Conservation (phyloP, 2,797 vertebrate species). For the Chrosomus eos region DNA sequence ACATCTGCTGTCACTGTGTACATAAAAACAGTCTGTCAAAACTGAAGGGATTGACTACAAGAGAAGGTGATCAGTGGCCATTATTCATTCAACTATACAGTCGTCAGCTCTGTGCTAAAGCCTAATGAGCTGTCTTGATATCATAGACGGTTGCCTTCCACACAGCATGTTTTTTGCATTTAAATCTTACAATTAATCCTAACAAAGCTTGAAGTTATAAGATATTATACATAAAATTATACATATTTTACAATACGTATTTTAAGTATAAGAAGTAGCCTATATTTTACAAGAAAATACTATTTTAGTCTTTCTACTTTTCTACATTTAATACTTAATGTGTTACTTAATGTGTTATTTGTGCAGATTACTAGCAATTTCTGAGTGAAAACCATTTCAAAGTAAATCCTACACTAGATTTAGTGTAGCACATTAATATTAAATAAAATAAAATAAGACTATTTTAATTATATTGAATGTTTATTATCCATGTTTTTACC, state of each 20-base stretch:
- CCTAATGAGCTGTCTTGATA: constrained; percentile 3
- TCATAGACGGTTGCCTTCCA: background rate
- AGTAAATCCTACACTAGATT: background rate
- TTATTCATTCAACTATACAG: background rate
- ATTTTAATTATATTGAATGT: background rate
- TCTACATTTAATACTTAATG: background rate
- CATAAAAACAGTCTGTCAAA: constrained; percentile 23
- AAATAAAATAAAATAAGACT: background rate
- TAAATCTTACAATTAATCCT: background rate
- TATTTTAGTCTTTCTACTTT: background rate
- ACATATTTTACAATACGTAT: too few species aligned
- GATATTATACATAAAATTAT: background rate
- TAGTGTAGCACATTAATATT: background rate
- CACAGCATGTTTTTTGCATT: background rate
- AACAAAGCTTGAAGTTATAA: background rate
- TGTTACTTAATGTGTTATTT: background rate
- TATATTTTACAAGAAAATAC: background rate
- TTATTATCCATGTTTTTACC: background rate
- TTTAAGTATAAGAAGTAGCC: too few species aligned
- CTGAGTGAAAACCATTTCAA: background rate
- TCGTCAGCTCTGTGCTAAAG: constrained; percentile 3
- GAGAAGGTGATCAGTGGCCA: constrained; percentile 3
- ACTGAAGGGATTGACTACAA: background rate
- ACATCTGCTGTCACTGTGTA: constrained; percentile 37
- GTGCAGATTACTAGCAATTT: background rate